Percentiles rank a stretch among this genome's conserved stretches.
Conservation (phyloP, 2,797 vertebrate species). For the Sandelia bainsii region DNA sequence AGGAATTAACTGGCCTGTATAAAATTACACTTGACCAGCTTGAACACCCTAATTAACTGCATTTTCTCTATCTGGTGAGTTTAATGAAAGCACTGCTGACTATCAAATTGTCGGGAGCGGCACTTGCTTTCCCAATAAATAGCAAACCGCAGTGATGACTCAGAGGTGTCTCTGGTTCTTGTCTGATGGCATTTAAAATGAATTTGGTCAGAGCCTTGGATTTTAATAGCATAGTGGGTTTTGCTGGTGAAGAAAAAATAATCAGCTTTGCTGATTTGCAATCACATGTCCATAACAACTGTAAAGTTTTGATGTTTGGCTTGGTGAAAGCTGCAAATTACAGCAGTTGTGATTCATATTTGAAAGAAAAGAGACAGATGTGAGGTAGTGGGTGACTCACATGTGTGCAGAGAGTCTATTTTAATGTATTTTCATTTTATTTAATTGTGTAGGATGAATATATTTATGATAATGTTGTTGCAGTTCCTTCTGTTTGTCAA, state of each 20-base stretch:
- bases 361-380: not conserved
- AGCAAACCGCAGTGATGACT: conserved; percentile 23
- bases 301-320: not conserved
- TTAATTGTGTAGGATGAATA: conserved; percentile 7
- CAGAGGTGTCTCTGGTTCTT: conserved; percentile 17
- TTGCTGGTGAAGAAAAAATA: not conserved
- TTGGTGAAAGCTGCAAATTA: not conserved
- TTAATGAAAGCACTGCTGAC: conserved; percentile 16
- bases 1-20: conserved; percentile 3
- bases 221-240: conserved; percentile 5
- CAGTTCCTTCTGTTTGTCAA: conserved; percentile 17
- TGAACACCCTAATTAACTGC: conserved; percentile 18
- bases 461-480: not conserved
- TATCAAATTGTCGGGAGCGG: conserved; percentile 1
- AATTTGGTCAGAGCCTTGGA: conserved; percentile 3
- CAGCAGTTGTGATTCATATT: not conserved
- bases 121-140: conserved; percentile 22
- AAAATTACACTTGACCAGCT: conserved; percentile 26
- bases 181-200: conserved; percentile 26
- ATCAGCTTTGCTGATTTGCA: not conserved
- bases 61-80: not conserved
- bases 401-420: not conserved
- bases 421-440: not conserved
- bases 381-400: conserved; percentile 10
- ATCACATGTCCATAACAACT: no score